Evolutionary conservation across 2,888 invertebrate genomes (phyloP).

Genomic region (Lypha dubia): DNA sequence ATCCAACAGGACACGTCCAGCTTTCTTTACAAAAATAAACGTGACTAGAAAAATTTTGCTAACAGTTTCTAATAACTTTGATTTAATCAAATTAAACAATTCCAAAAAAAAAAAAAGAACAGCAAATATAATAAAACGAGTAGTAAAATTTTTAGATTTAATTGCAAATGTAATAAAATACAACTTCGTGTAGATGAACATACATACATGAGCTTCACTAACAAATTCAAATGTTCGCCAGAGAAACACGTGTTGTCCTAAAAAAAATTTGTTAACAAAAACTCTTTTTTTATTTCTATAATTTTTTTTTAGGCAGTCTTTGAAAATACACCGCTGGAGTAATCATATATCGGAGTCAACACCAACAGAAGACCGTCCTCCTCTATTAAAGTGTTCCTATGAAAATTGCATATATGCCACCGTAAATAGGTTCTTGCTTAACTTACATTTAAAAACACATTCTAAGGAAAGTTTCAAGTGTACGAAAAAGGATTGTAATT

Average conservation of each 20-base stretch:
- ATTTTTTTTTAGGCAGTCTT: conserved; percentile 62
- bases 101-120: conserved; percentile 49
- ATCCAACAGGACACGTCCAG: conserved; percentile 62
- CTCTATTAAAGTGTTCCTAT: conserved; percentile 84
- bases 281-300: conserved; percentile 1
- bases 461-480: conserved; percentile 84
- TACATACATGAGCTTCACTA: no score
- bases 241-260: conserved; percentile 47
- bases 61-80: conserved; percentile 77
- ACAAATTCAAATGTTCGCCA: conserved; percentile 13
- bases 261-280: conserved; percentile 24
- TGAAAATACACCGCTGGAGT: conserved; percentile 84
- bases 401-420: conserved; percentile 86
- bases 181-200: conserved; percentile 58
- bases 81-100: conserved; percentile 81
- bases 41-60: conserved; percentile 78
- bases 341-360: conserved; percentile 79
- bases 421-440: conserved; percentile 85
- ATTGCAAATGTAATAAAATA: conserved; percentile 71
- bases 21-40: conserved; percentile 69
- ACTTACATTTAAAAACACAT: conserved; percentile 85
- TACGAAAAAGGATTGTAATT: conserved; percentile 83
- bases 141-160: conserved; percentile 53
- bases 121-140: no score
- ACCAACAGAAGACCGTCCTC: conserved; percentile 75